Conservation (phyloP, 2,113 vertebrate species). For the Pitta sordida region DNA sequence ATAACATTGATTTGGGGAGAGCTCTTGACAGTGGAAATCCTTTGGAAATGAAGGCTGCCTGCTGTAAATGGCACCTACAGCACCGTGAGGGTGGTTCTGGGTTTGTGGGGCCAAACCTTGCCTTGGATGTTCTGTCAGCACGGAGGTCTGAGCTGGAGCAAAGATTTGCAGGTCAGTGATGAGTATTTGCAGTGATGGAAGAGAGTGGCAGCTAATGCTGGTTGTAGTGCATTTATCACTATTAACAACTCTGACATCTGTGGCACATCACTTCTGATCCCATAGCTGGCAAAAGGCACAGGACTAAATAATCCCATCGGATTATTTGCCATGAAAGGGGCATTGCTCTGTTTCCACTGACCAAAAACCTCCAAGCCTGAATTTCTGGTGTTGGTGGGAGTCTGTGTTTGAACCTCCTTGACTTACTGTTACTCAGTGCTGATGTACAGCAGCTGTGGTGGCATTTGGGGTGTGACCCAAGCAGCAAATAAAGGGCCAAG, state of each 20-base stretch:
- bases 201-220: not conserved
- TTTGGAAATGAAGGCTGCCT: not conserved
- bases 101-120: not conserved
- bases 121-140: not conserved
- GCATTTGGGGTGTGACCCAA: not conserved
- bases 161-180: not conserved
- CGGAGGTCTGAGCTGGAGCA: not conserved
- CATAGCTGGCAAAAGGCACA: not conserved
- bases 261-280: not conserved
- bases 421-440: not conserved
- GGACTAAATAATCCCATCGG: not conserved
- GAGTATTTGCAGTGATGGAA: not conserved
- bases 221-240: not conserved
- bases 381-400: not conserved
- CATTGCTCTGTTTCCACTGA: no score
- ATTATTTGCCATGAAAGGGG: not conserved
- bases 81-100: not conserved
- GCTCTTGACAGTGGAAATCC: not conserved
- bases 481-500: not conserved
- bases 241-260: not conserved
- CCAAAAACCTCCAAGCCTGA: not conserved
- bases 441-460: not conserved
- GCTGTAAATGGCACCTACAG: not conserved
- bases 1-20: constrained; percentile 43
- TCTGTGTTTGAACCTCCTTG: not conserved